A percentile compares a stretch with the other conserved stretches of the same genome.
These are phyloP conservation scores for Diaphora mendica DNA, from an alignment of 2,888 invertebrate genomes.

Conservation along the genomic window DNA sequence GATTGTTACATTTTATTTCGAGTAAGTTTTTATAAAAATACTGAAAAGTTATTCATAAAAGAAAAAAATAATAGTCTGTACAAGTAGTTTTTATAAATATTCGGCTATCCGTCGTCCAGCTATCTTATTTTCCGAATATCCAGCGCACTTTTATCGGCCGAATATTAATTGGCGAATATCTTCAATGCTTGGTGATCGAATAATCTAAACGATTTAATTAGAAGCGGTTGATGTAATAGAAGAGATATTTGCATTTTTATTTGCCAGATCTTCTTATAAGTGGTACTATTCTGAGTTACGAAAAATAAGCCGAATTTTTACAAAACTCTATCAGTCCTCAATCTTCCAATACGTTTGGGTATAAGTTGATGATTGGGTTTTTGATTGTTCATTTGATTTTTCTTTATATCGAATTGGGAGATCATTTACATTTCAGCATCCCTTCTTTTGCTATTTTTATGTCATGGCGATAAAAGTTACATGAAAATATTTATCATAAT, in stretches of 20 bases:
- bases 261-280: not conserved
- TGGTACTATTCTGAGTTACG: not conserved
- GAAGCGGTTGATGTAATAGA: no score
- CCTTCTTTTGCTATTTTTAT: not conserved
- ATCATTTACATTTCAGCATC: not conserved
- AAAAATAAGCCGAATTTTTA: not conserved
- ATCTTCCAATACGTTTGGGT: not conserved
- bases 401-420: not conserved
- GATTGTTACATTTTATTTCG: no score
- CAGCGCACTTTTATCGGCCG: no score
- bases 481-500: not conserved
- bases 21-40: no score
- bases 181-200: no score
- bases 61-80: no score
- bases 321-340: not conserved
- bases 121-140: no score
- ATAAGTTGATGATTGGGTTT: not conserved
- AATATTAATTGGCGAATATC: no score
- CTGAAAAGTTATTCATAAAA: no score
- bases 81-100: no score
- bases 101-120: no score
- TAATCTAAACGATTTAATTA: no score
- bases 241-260: not conserved
- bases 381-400: not conserved
- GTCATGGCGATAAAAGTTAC: not conserved